Evolutionary conservation across 1,140 invertebrate genomes (phyloP), one percentile per base, ranked within the genome.

Genomic region (Drosophila bocqueti): DNA sequence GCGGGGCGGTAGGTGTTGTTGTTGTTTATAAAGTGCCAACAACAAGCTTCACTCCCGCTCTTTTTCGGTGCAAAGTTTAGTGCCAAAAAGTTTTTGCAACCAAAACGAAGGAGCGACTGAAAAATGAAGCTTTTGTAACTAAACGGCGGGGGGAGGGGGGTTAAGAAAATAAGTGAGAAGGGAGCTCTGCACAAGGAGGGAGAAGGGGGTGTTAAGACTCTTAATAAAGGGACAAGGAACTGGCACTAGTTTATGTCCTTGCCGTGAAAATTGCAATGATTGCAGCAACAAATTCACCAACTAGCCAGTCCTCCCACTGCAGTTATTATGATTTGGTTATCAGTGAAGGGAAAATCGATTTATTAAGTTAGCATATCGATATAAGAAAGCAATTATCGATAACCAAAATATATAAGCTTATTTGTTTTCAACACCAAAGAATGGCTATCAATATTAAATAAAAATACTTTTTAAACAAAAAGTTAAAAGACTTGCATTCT

Each of bases 21-120:
- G 63, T 60, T 83, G 66, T 74, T 85, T 69, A 73, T 84, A 81
- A 81, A 85, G 61, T 85, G 74, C 26, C 60, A 84, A 65, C 62
- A 76, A 66, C 58, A 68, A 54, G 34, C 63, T 18, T 40, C 36
- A 9, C 26, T 24, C 11, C 8, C 21, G 38, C 54, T 26, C 40
- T 40, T 58, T 66, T 40, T 52, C 29, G 40, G 61, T 50, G 52
- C 74, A 79, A 83, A 79, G 62, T 79, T 75, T 77, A 62, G 38
- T 31, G 61, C 50, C 47, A 66, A 64, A 77, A 84, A 63, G 54
- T 40, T 83, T 84, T 81, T 50, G 18, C 69, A 50, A 59, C 55
- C 57, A 47, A 75, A 69, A 54, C 61, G 58, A 36, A 55, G 60
- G 34, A 57, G 18, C 18, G 5, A 65, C 50, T 79, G 60, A 57